Conservation (phyloP, 1,140 invertebrate species). For the Delia radicum region DNA sequence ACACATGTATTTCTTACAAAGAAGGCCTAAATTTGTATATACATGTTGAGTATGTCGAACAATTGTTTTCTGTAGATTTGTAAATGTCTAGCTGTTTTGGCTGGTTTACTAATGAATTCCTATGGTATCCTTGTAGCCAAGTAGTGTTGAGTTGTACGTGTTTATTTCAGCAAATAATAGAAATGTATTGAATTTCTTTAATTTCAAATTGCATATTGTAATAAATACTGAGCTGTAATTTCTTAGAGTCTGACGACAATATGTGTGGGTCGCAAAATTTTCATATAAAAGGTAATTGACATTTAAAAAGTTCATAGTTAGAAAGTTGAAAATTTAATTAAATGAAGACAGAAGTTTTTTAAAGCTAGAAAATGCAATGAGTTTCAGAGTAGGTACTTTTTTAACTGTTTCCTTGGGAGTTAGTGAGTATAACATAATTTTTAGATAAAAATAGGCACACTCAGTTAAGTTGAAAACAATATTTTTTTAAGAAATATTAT, state of each 20-base stretch:
- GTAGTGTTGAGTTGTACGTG: not conserved
- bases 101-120: not conserved
- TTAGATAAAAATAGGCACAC: too few relatives aligned
- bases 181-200: slow-evolving; percentile 2
- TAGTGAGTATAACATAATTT: too few relatives aligned
- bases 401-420: too few relatives aligned
- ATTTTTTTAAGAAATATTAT: too few relatives aligned
- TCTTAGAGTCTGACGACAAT: not conserved
- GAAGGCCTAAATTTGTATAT: not conserved
- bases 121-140: not conserved
- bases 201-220: not conserved
- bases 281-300: not conserved
- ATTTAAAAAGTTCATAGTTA: not conserved
- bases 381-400: too few relatives aligned
- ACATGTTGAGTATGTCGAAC: not conserved
- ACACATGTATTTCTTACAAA: not conserved
- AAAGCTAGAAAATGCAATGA: too few relatives aligned
- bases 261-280: not conserved
- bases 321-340: too few relatives aligned
- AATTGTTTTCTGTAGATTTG: not conserved
- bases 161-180: not conserved
- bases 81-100: not conserved
- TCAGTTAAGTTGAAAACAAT: too few relatives aligned
- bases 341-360: too few relatives aligned
- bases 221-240: not conserved